Conservation (phyloP, 1,140 invertebrate genomes). For the Conopomorpha cramerella region DNA sequence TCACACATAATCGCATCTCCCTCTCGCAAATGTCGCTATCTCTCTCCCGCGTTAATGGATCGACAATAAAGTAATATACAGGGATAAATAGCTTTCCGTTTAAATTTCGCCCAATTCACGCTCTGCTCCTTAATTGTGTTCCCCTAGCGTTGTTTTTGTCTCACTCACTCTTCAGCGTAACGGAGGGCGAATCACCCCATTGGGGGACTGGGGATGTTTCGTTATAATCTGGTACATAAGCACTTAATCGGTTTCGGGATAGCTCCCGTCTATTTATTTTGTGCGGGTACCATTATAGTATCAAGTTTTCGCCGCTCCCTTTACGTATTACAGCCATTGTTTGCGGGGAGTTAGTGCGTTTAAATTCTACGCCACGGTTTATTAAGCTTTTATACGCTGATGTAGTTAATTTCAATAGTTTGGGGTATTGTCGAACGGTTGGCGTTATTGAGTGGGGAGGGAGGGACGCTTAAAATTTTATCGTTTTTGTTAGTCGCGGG, state of each 20-base stretch:
- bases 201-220: constrained; percentile 13
- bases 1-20: constrained; percentile 25
- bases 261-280: constrained; percentile 47
- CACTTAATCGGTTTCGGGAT: constrained; percentile 52
- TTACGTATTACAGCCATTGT: constrained; percentile 40
- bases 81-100: constrained; percentile 55
- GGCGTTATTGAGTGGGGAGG: too few relatives aligned
- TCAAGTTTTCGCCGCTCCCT: constrained; percentile 17
- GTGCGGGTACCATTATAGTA: constrained; percentile 23
- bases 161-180: constrained; percentile 10
- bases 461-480: constrained; percentile 8
- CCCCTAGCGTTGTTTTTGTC: constrained; percentile 24
- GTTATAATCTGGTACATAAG: constrained; percentile 51
- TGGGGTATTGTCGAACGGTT: constrained; percentile 2
- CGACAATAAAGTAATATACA: constrained; percentile 56
- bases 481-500: not conserved
- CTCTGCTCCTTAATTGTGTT: constrained; percentile 44
- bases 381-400: constrained; percentile 11
- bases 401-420: constrained; percentile 17
- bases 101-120: constrained; percentile 52
- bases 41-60: constrained; percentile 39
- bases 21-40: constrained; percentile 19
- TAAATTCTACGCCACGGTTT: constrained; percentile 21
- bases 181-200: constrained; percentile 17
- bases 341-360: constrained; percentile 39